phyloP scores from a whole-genome alignment of 2,888 invertebrate genomes.

The Liodrosophila aerea region DNA sequence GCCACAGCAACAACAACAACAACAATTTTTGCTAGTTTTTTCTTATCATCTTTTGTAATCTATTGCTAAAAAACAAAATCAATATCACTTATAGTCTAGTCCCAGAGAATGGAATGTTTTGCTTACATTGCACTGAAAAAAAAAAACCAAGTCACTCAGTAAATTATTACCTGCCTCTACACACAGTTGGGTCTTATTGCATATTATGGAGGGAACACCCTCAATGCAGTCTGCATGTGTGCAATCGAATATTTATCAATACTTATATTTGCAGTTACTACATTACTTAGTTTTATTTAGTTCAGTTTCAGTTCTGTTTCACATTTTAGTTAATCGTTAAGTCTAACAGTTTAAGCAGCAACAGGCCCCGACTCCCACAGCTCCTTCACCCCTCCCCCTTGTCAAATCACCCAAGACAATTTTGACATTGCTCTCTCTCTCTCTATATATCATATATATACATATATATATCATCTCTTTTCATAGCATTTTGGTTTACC shows the following conservation, averaged over 20 bases:
- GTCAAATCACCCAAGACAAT: constrained; percentile 15
- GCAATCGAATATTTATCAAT: background rate
- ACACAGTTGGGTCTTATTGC: no score
- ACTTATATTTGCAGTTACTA: background rate
- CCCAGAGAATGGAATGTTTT: constrained; percentile 34
- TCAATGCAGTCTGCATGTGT: background rate
- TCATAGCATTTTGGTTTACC: constrained; percentile 79
- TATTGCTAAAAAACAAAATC: constrained; percentile 20
- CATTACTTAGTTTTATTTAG: no score
- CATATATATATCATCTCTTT: constrained; percentile 68
- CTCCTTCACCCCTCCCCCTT: background rate
- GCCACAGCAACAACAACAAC: constrained; percentile 27
- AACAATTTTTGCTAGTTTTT: constrained; percentile 45
- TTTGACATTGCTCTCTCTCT: constrained; percentile 50
- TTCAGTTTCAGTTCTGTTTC: no score
- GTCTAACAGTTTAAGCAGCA: no score
- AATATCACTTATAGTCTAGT: constrained; percentile 16
- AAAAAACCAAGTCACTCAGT: no score
- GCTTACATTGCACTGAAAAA: constrained; percentile 35
- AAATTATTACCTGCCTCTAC: no score
- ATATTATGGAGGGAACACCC: no score
- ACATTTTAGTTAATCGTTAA: background rate
- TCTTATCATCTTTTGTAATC: constrained; percentile 25
- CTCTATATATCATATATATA: no score
- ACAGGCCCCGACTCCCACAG: no score